Evolutionary conservation across 1,140 invertebrate species (phyloP).

Genomic region (Homalodisca vitripennis): DNA sequence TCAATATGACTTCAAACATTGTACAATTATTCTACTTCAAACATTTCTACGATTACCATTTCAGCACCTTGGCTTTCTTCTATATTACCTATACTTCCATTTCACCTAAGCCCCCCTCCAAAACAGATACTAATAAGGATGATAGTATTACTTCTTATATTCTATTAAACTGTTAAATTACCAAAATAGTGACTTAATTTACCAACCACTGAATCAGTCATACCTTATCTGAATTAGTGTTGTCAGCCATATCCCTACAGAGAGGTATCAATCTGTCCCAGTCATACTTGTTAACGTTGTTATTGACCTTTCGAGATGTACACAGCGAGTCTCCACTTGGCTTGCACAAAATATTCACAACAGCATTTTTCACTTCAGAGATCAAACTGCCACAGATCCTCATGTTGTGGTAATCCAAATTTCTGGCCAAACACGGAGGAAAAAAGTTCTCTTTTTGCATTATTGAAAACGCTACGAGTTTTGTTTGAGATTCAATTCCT

Average conservation of each 20-base stretch:
- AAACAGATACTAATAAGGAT: too few relatives aligned
- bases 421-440: neutral
- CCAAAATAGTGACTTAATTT: too few relatives aligned
- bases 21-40: too few relatives aligned
- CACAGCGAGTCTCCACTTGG: neutral
- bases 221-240: too few relatives aligned
- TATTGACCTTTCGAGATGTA: neutral
- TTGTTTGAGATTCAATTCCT: neutral
- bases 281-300: neutral
- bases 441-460: neutral
- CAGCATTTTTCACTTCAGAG: neutral
- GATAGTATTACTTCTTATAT: too few relatives aligned
- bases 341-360: neutral
- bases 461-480: slow-evolving; percentile 1
- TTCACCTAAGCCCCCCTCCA: too few relatives aligned
- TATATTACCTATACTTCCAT: too few relatives aligned
- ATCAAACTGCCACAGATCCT: neutral
- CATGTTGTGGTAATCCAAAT: neutral
- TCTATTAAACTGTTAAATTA: too few relatives aligned
- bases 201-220: too few relatives aligned
- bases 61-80: too few relatives aligned
- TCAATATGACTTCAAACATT: too few relatives aligned
- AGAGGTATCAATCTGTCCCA: neutral
- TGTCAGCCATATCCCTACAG: neutral
- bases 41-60: too few relatives aligned